These are phyloP conservation scores for Catocala fraxini DNA, from an alignment of 2,888 invertebrate genomes.

Conservation along the genomic window DNA sequence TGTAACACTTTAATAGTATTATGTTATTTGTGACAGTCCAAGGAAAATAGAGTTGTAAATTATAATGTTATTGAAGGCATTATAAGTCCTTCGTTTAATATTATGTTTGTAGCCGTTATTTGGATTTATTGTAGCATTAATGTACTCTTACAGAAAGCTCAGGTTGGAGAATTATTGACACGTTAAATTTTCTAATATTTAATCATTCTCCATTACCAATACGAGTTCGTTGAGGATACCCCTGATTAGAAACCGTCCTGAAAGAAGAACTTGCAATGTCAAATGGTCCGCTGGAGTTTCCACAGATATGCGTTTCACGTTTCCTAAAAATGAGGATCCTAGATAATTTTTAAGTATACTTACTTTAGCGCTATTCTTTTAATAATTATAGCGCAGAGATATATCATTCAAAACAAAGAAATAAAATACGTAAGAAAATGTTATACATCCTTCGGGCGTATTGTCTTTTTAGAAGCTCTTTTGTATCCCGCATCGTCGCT, in stretches of 20 bases:
- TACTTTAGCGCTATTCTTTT: neutral
- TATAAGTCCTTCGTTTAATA: too few species aligned
- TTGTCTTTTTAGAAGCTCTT: conserved; percentile 57
- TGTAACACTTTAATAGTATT: too few species aligned
- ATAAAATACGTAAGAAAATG: conserved; percentile 11
- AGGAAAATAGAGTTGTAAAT: too few species aligned
- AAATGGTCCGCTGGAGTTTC: conserved; percentile 62
- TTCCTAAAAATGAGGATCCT: conserved; percentile 36
- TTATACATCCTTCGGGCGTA: conserved; percentile 66
- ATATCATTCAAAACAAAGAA: neutral
- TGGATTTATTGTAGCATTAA: too few species aligned
- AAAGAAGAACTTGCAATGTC: conserved; percentile 76
- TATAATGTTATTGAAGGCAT: too few species aligned
- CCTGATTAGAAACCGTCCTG: conserved; percentile 77
- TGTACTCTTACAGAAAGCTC: too few species aligned
- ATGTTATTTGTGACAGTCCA: too few species aligned
- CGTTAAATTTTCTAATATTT: neutral
- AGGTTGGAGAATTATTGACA: too few species aligned
- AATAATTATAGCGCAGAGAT: too few species aligned
- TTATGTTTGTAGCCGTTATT: too few species aligned
- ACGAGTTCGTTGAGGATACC: conserved; percentile 81
- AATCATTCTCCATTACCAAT: conserved; percentile 48
- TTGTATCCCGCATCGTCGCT: conserved; percentile 62
- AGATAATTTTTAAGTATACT: too few species aligned
- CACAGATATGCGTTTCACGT: conserved; percentile 40